Conservation (phyloP, 2,113 vertebrate genomes). For the Trematomus loennbergii region DNA sequence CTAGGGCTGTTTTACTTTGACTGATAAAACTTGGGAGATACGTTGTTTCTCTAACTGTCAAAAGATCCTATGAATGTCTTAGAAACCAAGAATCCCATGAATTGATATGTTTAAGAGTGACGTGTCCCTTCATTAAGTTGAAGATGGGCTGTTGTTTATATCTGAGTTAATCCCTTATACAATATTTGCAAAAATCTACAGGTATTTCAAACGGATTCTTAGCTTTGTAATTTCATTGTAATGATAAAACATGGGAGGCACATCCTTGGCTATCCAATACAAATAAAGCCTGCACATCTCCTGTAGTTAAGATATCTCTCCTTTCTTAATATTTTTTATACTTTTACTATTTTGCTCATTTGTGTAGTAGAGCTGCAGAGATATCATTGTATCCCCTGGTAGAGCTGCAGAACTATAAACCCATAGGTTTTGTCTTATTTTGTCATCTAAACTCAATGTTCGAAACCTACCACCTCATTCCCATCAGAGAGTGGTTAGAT, state of each 20-base stretch:
- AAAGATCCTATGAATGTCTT: background rate
- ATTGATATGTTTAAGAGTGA: background rate
- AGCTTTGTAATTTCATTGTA: background rate
- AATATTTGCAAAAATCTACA: background rate
- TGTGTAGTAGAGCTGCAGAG: background rate
- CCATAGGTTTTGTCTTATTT: constrained; percentile 3
- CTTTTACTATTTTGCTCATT: background rate
- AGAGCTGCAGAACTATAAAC: constrained; percentile 22
- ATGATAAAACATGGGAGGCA: background rate
- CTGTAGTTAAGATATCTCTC: constrained; percentile 4
- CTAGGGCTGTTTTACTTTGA: background rate
- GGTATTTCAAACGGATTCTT: background rate
- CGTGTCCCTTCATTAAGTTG: background rate
- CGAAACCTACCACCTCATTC: constrained; percentile 35
- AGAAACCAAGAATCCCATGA: too few relatives aligned
- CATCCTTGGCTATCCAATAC: background rate
- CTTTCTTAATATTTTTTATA: background rate
- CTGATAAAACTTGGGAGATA: background rate
- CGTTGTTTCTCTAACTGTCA: background rate
- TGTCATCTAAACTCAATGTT: constrained; percentile 28
- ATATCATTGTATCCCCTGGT: background rate
- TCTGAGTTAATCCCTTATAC: background rate
- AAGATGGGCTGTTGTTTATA: background rate
- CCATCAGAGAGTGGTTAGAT: constrained; percentile 55
- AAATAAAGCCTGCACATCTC: background rate